Conservation (phyloP, 2,113 vertebrate species). For the Dendropsophus ebraccatus region DNA sequence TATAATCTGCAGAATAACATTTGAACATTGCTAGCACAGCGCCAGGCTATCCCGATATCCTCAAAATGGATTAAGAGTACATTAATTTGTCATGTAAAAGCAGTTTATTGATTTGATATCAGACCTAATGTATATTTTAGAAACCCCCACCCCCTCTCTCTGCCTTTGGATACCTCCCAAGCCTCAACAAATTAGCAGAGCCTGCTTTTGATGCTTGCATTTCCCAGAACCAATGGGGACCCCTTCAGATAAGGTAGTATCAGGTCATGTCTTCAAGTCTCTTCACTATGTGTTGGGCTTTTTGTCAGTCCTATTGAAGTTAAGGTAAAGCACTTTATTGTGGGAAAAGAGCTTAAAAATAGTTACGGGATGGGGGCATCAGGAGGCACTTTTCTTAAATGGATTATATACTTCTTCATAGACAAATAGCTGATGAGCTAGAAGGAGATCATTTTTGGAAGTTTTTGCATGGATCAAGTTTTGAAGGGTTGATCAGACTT, state of each 20-base stretch:
- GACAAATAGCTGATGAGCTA: not conserved
- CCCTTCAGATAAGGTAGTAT: slow-evolving; percentile 17
- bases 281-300: not conserved
- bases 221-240: slow-evolving; percentile 26
- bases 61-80: slow-evolving; percentile 8
- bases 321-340: slow-evolving; percentile 38
- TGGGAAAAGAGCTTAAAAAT: not conserved
- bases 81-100: slow-evolving; percentile 39
- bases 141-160: not conserved
- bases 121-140: slow-evolving; percentile 29
- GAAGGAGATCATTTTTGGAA: not conserved
- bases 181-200: slow-evolving; percentile 7
- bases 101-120: slow-evolving; percentile 40
- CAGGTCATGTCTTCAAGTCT: slow-evolving; percentile 6
- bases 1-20: not conserved
- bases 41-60: not conserved
- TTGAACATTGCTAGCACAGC: not conserved
- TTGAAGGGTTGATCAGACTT: not conserved
- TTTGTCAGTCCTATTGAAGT: not conserved
- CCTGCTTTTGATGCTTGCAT: slow-evolving; percentile 20
- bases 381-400: not conserved
- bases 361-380: not conserved
- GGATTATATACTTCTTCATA: not conserved
- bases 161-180: slow-evolving; percentile 19
- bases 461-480: not conserved